Base-by-base conservation (phyloP, 2,113 vertebrate species). In the Lepus americanus region DNA sequence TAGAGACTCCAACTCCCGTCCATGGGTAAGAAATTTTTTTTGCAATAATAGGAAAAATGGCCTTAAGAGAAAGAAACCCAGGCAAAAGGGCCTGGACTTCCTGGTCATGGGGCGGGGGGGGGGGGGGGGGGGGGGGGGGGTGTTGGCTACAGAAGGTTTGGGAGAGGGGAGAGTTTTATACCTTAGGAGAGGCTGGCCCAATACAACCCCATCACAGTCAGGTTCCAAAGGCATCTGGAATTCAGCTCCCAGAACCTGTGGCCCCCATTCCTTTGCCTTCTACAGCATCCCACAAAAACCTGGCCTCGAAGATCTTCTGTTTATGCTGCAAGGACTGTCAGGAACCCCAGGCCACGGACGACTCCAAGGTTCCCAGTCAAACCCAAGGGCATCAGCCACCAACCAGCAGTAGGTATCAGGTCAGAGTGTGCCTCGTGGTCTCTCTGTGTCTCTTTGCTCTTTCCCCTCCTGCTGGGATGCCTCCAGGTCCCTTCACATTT, bases 21-120 rank as follows among this genome's bases (percentile, higher is more conserved):
- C 82, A 96, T 96, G 94, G 96, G 94, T 96, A 91, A 97, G 95
- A 70, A 94, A 49, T 79, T 20, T 27, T 14, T 44, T 36, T 25
- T 70, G 79, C 3, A 85, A 27, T 59, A 81, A 85, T 16, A 87
- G 9, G 39, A 12, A 31, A 89, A 64, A 70, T 22, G 3, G 22
- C 39, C 63, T 63, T 67, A 70, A 77, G 9, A 86, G 27, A 59
- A 0, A 23, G 9, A 0, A 51, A 9, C 13, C 55, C 53, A 82
- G 39, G 39, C 23, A 64, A 33, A 72, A 74, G 59, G 19, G 19
- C 31, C 51, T 94, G 44, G 33, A 63, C 19, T 59, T 81, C 22
- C n/a, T 44, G 72, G 77, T 39, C 49, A n/a, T 31, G 61, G 64
- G 44, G 10, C 6, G 39, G 39, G 39, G 39, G 39, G 1, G 39